Base-by-base conservation (phyloP, 2,888 invertebrate genomes). In the Aplocera efformata region DNA sequence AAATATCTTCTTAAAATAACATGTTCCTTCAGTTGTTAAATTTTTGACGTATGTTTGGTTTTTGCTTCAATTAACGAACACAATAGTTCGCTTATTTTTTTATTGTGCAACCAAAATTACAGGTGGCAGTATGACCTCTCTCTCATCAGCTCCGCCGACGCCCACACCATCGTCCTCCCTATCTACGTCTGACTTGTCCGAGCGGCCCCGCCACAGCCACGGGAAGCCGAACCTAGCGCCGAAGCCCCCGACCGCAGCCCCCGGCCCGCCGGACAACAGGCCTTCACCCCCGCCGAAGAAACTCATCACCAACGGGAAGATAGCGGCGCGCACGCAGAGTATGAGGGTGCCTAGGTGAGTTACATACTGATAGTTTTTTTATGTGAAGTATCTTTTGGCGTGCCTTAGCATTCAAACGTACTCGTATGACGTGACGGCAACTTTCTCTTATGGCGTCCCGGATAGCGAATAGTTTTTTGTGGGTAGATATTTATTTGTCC, bases 171-270 rank as follows among this genome's bases (percentile, higher is more conserved):
- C 77, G 1, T 63, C 84, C 0, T 84, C 86, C 0, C 62, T 81
- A 0, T 88, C 88, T n/a, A 79, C 88, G 7, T 85, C 86, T 0
- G 85, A 84, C 56, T 61, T 88, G 2, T 78, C 78, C 22, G 80
- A 84, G 55, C 79, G 89, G 50, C 90, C 90, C 17, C 80, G 90
- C 26, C 78, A 88, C 20, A 90, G 90, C 65, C 91, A 92, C 83
- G 95, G 95, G 34, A 96, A 96, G 79, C 96, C 95, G 10, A 91
- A 94, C 74, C 79, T 96, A 54, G 96, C 96, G 13, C 96, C 96
- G 1, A 95, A 95, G 76, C 96, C 96, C 10, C 95, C 95, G 6
- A 84, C 56, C 58, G 10, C 82, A 13, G 50, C 42, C 52, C 67
- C 0, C 55, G 66, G 17, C 61, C 35, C 39, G n/a, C 24, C 92